Evolutionary conservation across 2,797 vertebrate genomes (phyloP).

Genomic region (Pseudotriccus pelzelni): DNA sequence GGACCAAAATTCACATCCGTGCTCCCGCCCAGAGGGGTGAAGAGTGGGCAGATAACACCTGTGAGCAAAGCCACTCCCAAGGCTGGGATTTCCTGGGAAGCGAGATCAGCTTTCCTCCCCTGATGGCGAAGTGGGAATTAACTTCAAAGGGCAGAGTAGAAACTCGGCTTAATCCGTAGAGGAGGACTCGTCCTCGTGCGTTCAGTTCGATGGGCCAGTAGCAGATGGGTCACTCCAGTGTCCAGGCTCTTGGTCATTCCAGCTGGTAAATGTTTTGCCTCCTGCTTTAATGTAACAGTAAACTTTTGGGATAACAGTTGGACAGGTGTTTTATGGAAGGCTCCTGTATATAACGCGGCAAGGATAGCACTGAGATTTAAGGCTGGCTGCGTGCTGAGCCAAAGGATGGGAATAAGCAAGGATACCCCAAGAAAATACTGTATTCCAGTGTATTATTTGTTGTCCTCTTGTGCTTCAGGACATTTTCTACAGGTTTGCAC

Average conservation of each 20-base stretch:
- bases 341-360: not conserved
- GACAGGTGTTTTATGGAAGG: not conserved
- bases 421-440: not conserved
- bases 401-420: not conserved
- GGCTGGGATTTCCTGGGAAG: not conserved
- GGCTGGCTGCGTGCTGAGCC: not conserved
- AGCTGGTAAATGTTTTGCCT: not conserved
- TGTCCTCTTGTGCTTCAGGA: conserved; percentile 12
- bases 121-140: not conserved
- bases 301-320: not conserved
- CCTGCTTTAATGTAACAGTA: rapidly evolving
- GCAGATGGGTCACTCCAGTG: rapidly evolving
- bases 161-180: rapidly evolving
- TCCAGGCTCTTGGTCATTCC: rapidly evolving
- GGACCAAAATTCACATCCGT: rapidly evolving
- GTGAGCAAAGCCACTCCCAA: not conserved
- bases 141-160: not conserved
- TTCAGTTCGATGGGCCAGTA: rapidly evolving
- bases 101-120: not conserved
- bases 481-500: not conserved
- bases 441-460: not conserved
- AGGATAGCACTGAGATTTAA: not conserved
- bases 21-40: rapidly evolving
- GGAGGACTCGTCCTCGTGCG: rapidly evolving
- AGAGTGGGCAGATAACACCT: not conserved